Evolutionary conservation across 1,140 invertebrate genomes (phyloP).

Genomic region (Parapsyche elsis): DNA sequence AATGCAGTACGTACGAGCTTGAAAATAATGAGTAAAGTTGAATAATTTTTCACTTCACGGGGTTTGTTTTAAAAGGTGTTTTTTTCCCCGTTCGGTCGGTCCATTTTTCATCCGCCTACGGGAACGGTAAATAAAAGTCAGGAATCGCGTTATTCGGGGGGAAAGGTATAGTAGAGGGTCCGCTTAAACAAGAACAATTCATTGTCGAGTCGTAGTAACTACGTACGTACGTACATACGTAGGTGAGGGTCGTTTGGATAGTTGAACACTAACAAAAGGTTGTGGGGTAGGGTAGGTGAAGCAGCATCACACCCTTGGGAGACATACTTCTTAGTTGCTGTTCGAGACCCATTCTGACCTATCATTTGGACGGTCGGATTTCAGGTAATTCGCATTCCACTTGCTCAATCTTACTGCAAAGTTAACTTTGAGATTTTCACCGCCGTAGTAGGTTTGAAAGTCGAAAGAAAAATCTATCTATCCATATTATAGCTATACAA

Average conservation of each 20-base stretch:
- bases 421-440: background rate
- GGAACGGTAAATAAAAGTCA: conserved; percentile 31
- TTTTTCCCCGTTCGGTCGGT: background rate
- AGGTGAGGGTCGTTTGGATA: conserved; percentile 10
- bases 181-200: conserved; percentile 41
- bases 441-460: background rate
- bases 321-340: conserved; percentile 44
- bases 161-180: background rate
- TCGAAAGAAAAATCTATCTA: too few species aligned
- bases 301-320: conserved; percentile 45
- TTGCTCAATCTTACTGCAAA: conserved; percentile 13
- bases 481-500: too few species aligned
- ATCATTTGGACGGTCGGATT: conserved; percentile 48
- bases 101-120: conserved; percentile 26
- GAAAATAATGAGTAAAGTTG: too few species aligned
- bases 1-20: too few species aligned
- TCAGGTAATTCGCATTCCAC: conserved; percentile 47
- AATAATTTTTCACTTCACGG: too few species aligned
- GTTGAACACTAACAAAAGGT: conserved; percentile 36
- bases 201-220: conserved; percentile 30
- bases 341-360: conserved; percentile 37
- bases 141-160: conserved; percentile 29
- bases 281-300: background rate
- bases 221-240: background rate
- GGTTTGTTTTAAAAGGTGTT: background rate